Conservation (phyloP, 2,888 invertebrate genomes). For the Notocelia uddmanniana region DNA sequence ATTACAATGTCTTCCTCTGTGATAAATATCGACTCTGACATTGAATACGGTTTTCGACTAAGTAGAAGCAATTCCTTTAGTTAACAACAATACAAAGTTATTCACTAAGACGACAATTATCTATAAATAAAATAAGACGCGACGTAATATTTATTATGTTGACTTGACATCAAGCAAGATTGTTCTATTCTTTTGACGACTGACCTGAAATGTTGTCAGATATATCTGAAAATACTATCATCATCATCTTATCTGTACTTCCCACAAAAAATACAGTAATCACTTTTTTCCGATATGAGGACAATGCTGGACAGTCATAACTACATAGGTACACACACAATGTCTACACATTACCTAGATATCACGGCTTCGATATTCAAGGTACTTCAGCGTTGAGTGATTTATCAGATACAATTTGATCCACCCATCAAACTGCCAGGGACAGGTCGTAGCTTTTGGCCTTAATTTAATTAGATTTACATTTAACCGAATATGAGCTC, state of each 20-base stretch:
- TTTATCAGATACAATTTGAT: conserved; percentile 41
- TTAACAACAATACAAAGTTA: not conserved
- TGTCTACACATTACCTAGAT: conserved; percentile 27
- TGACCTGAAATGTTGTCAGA: too few relatives aligned
- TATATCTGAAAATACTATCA: not conserved
- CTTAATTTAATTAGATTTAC: conserved; percentile 35
- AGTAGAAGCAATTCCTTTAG: not conserved
- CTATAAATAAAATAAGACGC: not conserved
- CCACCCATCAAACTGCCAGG: conserved; percentile 24
- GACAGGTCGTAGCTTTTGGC: conserved; percentile 24
- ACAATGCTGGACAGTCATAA: not conserved
- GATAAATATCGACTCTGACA: conserved; percentile 8
- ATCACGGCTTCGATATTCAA: conserved; percentile 9
- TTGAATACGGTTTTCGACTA: not conserved
- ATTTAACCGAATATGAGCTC: conserved; percentile 25
- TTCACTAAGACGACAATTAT: not conserved
- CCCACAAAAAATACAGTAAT: not conserved
- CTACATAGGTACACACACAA: not conserved
- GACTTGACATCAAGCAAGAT: not conserved
- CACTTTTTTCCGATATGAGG: not conserved
- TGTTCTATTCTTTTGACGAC: too few relatives aligned
- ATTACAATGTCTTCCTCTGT: conserved; percentile 5
- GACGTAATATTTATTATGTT: not conserved
- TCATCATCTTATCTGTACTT: too few relatives aligned
- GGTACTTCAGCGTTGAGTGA: conserved; percentile 37